These are phyloP conservation scores for Xenopus laevis DNA, from an alignment of 2,113 vertebrate species.

Conservation along the genomic window DNA sequence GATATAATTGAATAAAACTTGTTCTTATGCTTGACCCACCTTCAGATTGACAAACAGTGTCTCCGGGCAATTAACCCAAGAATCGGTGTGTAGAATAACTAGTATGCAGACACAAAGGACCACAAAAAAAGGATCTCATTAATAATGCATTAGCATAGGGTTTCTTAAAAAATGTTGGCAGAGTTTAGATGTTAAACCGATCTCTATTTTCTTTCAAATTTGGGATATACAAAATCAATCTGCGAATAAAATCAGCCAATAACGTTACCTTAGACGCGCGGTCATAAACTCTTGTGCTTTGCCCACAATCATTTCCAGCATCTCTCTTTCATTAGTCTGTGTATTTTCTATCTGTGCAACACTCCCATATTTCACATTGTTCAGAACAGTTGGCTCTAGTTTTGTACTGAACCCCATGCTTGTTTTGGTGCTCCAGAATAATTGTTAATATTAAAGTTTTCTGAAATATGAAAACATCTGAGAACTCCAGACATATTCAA, in stretches of 20 bases:
- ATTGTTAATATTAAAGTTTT: slow-evolving; percentile 5
- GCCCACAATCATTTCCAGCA: slow-evolving; percentile 19
- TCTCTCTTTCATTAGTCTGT: slow-evolving; percentile 24
- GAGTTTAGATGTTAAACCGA: no score
- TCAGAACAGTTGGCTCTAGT: slow-evolving; percentile 8
- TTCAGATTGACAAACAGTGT: no score
- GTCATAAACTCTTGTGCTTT: slow-evolving; percentile 16
- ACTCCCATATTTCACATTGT: slow-evolving; percentile 7
- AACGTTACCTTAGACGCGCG: slow-evolving; percentile 27
- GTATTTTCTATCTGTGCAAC: slow-evolving; percentile 9
- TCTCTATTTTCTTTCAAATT: no score
- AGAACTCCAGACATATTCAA: background rate
- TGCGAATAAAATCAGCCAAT: slow-evolving; percentile 11
- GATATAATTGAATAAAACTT: no score
- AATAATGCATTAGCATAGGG: no score
- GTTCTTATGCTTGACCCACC: no score
- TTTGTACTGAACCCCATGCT: background rate
- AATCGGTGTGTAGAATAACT: no score
- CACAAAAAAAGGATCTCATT: no score
- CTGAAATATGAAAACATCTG: background rate
- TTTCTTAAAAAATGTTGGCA: no score
- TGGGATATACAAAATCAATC: background rate
- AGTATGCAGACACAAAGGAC: no score
- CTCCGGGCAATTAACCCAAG: no score
- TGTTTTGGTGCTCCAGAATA: background rate